Percentiles rank a stretch among this genome's conserved stretches.
phyloP scores from a whole-genome alignment of 35 echinoderm and acorn worm species.

The Stichopus chloronotus region DNA sequence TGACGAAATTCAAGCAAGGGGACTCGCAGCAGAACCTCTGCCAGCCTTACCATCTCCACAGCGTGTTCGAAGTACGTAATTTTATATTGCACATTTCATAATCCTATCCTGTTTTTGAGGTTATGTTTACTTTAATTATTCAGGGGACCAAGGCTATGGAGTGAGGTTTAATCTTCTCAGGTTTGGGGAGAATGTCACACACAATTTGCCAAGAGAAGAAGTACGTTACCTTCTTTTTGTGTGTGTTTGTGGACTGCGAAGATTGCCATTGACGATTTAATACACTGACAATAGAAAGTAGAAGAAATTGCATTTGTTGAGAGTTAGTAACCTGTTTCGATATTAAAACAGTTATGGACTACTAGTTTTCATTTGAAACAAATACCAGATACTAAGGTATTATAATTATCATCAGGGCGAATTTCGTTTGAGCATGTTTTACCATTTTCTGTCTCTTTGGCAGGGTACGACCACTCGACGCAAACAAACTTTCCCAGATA shows the following conservation, averaged over 20 bases:
- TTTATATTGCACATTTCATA: not conserved
- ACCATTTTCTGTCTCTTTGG: not conserved
- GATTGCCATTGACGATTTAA: too few relatives aligned
- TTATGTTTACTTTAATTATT: not conserved
- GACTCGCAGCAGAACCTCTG: not conserved
- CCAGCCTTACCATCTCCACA: not conserved
- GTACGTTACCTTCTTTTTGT: too few relatives aligned
- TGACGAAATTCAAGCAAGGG: not conserved
- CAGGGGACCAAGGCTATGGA: not conserved
- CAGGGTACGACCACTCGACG: slow-evolving; percentile 5
- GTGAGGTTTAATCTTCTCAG: not conserved
- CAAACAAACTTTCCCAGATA: not conserved
- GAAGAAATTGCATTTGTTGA: too few relatives aligned
- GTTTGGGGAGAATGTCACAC: not conserved
- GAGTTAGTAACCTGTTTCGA: too few relatives aligned
- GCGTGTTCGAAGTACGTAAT: not conserved
- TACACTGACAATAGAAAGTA: too few relatives aligned
- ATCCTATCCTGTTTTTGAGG: not conserved
- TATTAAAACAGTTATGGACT: too few relatives aligned
- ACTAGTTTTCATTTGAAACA: too few relatives aligned
- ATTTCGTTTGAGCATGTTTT: too few relatives aligned
- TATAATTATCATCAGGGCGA: too few relatives aligned
- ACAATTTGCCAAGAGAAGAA: not conserved
- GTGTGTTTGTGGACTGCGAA: too few relatives aligned
- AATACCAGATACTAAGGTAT: too few relatives aligned